These are phyloP conservation scores for Ormyrus pomaceus DNA, from an alignment of 2,888 invertebrate genomes.

Conservation along the genomic window DNA sequence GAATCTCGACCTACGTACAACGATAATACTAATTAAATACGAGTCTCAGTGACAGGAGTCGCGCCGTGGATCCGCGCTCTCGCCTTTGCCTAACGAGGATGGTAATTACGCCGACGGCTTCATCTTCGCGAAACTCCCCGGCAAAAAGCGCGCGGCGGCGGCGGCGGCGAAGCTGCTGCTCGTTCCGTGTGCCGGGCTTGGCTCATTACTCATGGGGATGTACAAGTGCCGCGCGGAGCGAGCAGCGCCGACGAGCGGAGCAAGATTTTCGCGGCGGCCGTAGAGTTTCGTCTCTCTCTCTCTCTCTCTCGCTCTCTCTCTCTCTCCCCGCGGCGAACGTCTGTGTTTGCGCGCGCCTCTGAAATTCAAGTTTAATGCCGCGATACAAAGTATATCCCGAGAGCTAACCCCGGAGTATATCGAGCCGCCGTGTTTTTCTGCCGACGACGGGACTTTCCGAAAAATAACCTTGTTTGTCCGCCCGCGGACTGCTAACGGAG, in stretches of 20 bases:
- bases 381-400: neutral
- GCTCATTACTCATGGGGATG: conserved; percentile 66
- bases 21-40: conserved; percentile 75
- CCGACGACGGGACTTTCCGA: neutral
- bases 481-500: neutral
- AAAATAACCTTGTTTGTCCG: neutral
- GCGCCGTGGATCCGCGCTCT: conserved; percentile 50
- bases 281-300: neutral
- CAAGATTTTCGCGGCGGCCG: conserved; percentile 16
- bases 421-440: neutral
- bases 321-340: neutral
- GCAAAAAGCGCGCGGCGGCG: conserved; percentile 65
- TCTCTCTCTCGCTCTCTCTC: too few relatives aligned
- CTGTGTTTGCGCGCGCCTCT: neutral
- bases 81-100: conserved; percentile 72
- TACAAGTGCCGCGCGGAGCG: conserved; percentile 47
- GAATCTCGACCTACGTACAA: conserved; percentile 53
- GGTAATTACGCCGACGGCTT: conserved; percentile 74
- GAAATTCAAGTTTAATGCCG: conserved; percentile 33
- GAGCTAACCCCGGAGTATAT: too few relatives aligned
- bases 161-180: conserved; percentile 32
- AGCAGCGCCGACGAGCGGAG: neutral
- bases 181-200: conserved; percentile 56
- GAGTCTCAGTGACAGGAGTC: conserved; percentile 67
- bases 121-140: conserved; percentile 70